Evolutionary conservation across 2,113 vertebrate genomes (phyloP).

Genomic region (Argyrosomus japonicus): DNA sequence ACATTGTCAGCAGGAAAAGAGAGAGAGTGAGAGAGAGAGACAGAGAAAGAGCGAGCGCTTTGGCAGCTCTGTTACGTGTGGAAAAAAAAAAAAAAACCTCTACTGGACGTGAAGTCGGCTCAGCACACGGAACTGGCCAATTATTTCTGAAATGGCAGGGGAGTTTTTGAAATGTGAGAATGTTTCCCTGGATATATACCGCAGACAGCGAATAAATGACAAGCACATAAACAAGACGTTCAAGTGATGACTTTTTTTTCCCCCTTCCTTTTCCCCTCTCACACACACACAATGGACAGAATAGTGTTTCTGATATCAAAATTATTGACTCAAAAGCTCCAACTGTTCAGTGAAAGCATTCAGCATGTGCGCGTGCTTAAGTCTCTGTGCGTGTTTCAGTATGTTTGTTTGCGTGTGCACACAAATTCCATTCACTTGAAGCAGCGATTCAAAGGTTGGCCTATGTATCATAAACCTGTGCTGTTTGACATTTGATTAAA

Average conservation of each 20-base stretch:
- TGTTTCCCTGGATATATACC: conserved; percentile 73
- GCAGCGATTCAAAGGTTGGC: conserved; percentile 74
- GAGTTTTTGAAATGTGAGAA: conserved; percentile 80
- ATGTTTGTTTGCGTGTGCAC: conserved; percentile 43
- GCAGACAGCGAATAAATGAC: conserved; percentile 78
- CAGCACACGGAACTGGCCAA: conserved; percentile 78
- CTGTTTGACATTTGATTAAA: conserved; percentile 85
- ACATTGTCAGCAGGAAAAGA: conserved; percentile 78
- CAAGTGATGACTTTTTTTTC: conserved; percentile 67
- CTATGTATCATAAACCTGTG: conserved; percentile 70
- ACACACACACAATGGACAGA: conserved; percentile 47
- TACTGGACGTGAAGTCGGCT: conserved; percentile 63
- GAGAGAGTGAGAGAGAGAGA: conserved; percentile 28
- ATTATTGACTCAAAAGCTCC: conserved; percentile 72
- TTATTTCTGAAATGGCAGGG: conserved; percentile 84
- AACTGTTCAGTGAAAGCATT: conserved; percentile 47
- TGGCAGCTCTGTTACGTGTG: conserved; percentile 69
- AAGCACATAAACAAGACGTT: conserved; percentile 80
- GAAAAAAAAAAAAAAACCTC: conserved; percentile 45
- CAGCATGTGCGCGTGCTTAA: conserved; percentile 14
- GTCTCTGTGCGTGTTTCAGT: conserved; percentile 35
- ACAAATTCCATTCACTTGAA: conserved; percentile 52
- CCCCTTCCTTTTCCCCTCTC: conserved; percentile 26
- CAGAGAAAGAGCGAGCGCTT: conserved; percentile 25
- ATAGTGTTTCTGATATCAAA: conserved; percentile 71